phyloP scores from a whole-genome alignment of 2,113 vertebrate genomes.

The Cynocephalus volans region DNA sequence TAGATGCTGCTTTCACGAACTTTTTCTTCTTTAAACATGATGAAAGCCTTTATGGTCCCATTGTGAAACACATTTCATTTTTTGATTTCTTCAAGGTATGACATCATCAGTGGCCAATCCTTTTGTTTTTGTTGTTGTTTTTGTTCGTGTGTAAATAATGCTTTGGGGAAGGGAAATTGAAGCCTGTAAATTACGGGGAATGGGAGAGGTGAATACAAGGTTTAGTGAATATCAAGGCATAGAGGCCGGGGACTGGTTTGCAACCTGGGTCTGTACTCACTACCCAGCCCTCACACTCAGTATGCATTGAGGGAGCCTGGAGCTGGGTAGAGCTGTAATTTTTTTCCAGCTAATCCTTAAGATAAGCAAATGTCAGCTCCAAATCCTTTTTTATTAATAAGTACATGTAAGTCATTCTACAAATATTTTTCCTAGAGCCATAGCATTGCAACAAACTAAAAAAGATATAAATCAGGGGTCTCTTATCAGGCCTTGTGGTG shows the following conservation, averaged over 20 bases:
- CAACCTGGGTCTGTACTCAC: not conserved
- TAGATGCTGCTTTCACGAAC: conserved; percentile 99
- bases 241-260: not conserved
- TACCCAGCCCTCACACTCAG: not conserved
- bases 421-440: not conserved
- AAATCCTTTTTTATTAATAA: conserved; percentile 13
- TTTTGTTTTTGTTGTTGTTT: not conserved
- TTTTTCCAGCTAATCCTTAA: not conserved
- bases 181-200: not conserved
- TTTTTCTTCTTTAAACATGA: conserved; percentile 99
- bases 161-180: not conserved
- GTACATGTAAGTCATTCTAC: not conserved
- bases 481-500: not conserved
- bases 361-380: not conserved
- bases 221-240: not conserved
- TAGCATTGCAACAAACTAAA: not conserved
- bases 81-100: conserved; percentile 99
- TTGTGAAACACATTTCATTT: conserved; percentile 99
- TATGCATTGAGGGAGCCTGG: not conserved
- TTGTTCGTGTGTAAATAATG: not conserved
- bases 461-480: not conserved
- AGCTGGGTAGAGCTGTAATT: not conserved
- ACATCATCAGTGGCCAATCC: not conserved
- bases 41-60: conserved; percentile 96
- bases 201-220: not conserved